Base-by-base conservation (phyloP, 2,888 invertebrate genomes). In the Nemapogon koenigi region DNA sequence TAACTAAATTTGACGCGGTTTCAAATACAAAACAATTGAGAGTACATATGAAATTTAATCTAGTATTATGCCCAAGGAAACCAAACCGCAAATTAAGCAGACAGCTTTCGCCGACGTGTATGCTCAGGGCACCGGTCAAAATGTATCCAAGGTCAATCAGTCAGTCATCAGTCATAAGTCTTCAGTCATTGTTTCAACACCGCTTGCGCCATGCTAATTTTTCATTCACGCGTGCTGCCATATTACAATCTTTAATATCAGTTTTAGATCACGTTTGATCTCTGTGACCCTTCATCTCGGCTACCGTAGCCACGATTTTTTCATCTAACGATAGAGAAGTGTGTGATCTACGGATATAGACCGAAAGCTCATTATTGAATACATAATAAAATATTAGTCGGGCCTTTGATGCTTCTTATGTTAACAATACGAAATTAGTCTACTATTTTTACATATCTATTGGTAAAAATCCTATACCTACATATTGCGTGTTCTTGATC, bases 261-360 rank as follows among this genome's bases (percentile, higher is more conserved):
- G 66, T 71, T 72, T 71, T 68, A 57, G 65, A 72, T 72, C 75
- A 69, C 66, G 70, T 46, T 63, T 73, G 75, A 73, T 69, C 76
- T 70, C 58, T 54, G 41, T 71, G 76, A 76, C 76, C 76, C 71
- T 59, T 62, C 62, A 65, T 66, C 71, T 75, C 59, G 66, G 76
- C 76, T 78, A 75, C 76, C 57, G 76, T 73, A 60, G 58, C 57
- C 75, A 75, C 72, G 72, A 71, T 59, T 63, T 62, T 19, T 57
- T 57, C 47, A 43, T 41, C 47, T 42, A 37, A 40, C 31, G 31
- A 35, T 49, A 52, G 43, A 39, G 43, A 11, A 61, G 55, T 57
- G 40, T 50, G 43, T 22, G 44, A 52, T 48, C 44, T 59, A 49
- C 10, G 16, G 37, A 8, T 16, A 31, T 45, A 37, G 16, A 22